Percentiles rank a stretch among this genome's conserved stretches.
Conservation (phyloP, 2,888 invertebrate species). For the Laspeyria flexula region DNA sequence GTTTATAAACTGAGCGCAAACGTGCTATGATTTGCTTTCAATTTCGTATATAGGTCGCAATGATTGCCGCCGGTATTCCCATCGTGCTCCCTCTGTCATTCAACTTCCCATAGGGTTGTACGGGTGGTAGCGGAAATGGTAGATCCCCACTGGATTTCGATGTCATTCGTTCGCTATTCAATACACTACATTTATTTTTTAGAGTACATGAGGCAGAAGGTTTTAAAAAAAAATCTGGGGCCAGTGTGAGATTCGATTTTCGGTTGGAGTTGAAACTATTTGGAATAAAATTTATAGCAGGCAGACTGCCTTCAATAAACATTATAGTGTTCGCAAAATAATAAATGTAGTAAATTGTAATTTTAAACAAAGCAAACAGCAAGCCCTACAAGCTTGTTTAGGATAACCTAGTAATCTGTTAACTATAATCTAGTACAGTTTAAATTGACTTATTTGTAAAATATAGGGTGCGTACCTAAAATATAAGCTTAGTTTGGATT, state of each 20-base stretch:
- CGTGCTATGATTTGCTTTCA: constrained; percentile 59
- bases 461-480: not conserved
- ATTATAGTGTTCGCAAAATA: too few species aligned
- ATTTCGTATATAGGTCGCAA: constrained; percentile 52
- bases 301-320: too few species aligned
- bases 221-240: not conserved
- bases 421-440: too few species aligned
- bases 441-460: too few species aligned
- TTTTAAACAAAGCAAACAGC: too few species aligned
- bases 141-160: constrained; percentile 35
- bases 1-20: constrained; percentile 61
- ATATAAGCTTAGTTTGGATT: not conserved
- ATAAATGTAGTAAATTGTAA: too few species aligned
- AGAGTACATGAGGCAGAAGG: not conserved
- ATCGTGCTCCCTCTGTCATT: constrained; percentile 30
- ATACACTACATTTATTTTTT: constrained; percentile 25
- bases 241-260: too few species aligned
- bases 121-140: not conserved
- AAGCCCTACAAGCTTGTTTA: too few species aligned
- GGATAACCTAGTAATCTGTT: too few species aligned
- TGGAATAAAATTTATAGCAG: too few species aligned
- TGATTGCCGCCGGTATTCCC: constrained; percentile 42
- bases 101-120: not conserved
- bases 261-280: too few species aligned
- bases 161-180: constrained; percentile 48